Percentiles rank a stretch among this genome's conserved stretches.
Conservation (phyloP, 2,113 vertebrate genomes). For the Syngnathus typhle region DNA sequence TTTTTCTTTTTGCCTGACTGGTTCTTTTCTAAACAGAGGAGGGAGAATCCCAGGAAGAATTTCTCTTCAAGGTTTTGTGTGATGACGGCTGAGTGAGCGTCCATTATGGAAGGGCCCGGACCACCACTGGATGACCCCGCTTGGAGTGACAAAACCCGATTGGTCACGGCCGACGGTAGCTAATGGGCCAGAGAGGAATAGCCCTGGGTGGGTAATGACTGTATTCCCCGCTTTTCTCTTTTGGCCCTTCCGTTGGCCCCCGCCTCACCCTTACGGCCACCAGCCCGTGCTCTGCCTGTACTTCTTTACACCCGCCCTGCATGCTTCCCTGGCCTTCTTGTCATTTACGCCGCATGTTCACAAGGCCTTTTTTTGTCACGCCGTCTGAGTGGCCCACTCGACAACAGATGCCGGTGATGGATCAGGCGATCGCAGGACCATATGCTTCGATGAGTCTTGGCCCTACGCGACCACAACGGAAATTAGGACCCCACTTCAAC, state of each 20-base stretch:
- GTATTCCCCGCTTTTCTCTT: conserved; percentile 91
- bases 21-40: conserved; percentile 60
- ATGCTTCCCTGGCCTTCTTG: conserved; percentile 19
- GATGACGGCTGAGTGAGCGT: conserved; percentile 63
- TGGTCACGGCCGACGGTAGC: conserved; percentile 98
- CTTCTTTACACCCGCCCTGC: conserved; percentile 12
- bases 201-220: conserved; percentile 94
- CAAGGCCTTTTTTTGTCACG: conserved; percentile 79
- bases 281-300: conserved; percentile 41
- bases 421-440: conserved; percentile 86
- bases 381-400: conserved; percentile 83
- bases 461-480: conserved; percentile 61
- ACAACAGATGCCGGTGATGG: conserved; percentile 87
- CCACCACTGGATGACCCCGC: conserved; percentile 92
- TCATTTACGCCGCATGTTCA: conserved; percentile 35
- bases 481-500: background rate
- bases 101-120: conserved; percentile 62
- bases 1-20: conserved; percentile 79
- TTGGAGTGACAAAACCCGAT: conserved; percentile 93
- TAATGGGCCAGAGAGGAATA: conserved; percentile 95
- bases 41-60: conserved; percentile 52
- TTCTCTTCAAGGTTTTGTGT: conserved; percentile 63
- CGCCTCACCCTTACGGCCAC: conserved; percentile 34
- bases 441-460: conserved; percentile 92
- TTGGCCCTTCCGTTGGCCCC: conserved; percentile 52